phyloP scores from a whole-genome alignment of 1,140 invertebrate genomes.

The Macrocentrus cingulum region DNA sequence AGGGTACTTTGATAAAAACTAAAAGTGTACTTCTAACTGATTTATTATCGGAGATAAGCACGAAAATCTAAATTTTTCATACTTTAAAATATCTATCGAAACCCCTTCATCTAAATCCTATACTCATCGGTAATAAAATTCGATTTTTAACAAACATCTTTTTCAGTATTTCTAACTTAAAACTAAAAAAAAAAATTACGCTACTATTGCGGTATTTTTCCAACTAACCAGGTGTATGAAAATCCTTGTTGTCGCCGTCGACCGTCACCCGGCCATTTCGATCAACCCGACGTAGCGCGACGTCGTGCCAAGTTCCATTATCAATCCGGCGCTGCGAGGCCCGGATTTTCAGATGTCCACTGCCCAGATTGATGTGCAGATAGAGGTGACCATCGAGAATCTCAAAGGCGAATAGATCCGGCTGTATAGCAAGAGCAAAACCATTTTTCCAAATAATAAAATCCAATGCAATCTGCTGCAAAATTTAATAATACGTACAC shows the following conservation, averaged over 20 bases:
- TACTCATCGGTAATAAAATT: too few relatives aligned
- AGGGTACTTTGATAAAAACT: too few relatives aligned
- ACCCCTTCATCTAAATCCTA: too few relatives aligned
- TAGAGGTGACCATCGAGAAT: constrained; percentile 91
- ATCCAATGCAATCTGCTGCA: neutral
- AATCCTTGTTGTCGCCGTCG: constrained; percentile 86
- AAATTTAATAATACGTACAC: constrained; percentile 58
- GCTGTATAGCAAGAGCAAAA: constrained; percentile 57
- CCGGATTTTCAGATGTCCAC: constrained; percentile 83
- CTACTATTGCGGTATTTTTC: too few relatives aligned
- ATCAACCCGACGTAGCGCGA: constrained; percentile 76
- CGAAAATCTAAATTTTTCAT: too few relatives aligned
- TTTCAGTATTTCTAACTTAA: too few relatives aligned
- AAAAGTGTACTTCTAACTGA: too few relatives aligned
- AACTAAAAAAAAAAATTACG: too few relatives aligned
- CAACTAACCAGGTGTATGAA: constrained; percentile 77
- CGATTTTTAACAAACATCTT: too few relatives aligned
- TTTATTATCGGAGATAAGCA: too few relatives aligned
- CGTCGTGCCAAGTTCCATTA: constrained; percentile 90
- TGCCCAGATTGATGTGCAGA: constrained; percentile 87
- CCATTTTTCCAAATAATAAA: too few relatives aligned
- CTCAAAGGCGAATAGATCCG: constrained; percentile 92
- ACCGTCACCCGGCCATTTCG: constrained; percentile 86
- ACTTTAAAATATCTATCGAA: too few relatives aligned
- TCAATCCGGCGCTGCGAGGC: constrained; percentile 81